phyloP scores from a whole-genome alignment of 2,113 vertebrate species.

The Serinus canaria region DNA sequence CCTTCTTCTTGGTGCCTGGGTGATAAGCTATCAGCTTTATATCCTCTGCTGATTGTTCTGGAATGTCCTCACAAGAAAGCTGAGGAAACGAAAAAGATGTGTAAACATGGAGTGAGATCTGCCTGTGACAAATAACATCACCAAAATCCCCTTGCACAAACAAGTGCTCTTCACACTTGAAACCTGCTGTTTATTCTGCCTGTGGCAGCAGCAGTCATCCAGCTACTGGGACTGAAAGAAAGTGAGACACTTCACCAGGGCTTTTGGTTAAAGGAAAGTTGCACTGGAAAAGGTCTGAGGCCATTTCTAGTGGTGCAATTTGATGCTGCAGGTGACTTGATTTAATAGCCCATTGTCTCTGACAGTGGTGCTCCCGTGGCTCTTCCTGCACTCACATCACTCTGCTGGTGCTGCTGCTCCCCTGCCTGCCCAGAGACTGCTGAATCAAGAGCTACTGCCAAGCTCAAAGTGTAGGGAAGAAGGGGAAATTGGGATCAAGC shows the following conservation, averaged over 20 bases:
- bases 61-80: neutral
- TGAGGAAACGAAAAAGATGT: neutral
- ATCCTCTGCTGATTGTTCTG: slow-evolving; percentile 2
- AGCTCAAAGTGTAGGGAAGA: neutral
- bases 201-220: neutral
- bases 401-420: neutral
- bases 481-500: neutral
- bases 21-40: neutral
- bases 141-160: neutral
- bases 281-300: neutral
- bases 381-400: neutral
- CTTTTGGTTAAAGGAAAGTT: neutral
- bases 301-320: neutral
- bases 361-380: accelerated
- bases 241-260: neutral
- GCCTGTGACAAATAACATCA: neutral
- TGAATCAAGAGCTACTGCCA: neutral
- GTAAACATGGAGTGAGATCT: neutral
- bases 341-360: neutral
- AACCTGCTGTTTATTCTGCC: neutral
- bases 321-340: neutral
- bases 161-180: neutral
- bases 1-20: neutral
- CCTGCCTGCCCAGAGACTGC: neutral
- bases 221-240: neutral